phyloP scores from a whole-genome alignment of 2,113 vertebrate genomes.

The Prolemur simus region DNA sequence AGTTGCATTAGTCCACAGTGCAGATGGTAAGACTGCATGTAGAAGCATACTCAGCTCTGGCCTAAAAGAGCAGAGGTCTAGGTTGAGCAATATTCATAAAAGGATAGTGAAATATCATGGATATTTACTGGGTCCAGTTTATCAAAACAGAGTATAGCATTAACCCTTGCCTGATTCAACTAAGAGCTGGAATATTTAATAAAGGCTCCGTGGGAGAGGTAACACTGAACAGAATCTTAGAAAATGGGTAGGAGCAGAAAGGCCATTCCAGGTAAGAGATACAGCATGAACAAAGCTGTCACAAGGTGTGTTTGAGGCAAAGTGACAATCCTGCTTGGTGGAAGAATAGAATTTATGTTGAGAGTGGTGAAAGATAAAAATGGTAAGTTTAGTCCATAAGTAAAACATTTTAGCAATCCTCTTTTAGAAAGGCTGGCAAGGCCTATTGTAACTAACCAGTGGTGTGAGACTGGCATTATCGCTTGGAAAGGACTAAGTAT shows the following conservation, averaged over 20 bases:
- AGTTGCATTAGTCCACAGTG: conserved; percentile 79
- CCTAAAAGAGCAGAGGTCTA: conserved; percentile 80
- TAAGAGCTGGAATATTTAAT: not conserved
- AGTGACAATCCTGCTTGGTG: not conserved
- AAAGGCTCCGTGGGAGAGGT: not conserved
- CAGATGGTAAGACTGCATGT: conserved; percentile 76
- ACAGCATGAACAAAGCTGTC: not conserved
- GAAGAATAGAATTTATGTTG: not conserved
- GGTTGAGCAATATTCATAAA: conserved; percentile 80
- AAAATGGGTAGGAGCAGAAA: not conserved
- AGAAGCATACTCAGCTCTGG: conserved; percentile 69
- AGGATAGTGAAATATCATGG: conserved; percentile 72
- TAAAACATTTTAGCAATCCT: not conserved
- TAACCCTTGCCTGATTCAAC: conserved; percentile 67
- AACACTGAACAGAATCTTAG: not conserved
- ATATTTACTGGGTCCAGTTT: conserved; percentile 72
- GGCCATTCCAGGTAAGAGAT: not conserved
- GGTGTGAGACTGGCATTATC: not conserved
- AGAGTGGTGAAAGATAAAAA: not conserved
- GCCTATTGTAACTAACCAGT: not conserved
- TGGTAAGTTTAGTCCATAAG: not conserved
- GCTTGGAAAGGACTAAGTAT: not conserved
- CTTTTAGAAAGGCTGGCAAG: not conserved
- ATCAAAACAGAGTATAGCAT: conserved; percentile 76
- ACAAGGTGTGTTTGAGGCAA: not conserved